Base-by-base conservation (phyloP, 1,140 invertebrate genomes). In the Rhyacophila brunnea region DNA sequence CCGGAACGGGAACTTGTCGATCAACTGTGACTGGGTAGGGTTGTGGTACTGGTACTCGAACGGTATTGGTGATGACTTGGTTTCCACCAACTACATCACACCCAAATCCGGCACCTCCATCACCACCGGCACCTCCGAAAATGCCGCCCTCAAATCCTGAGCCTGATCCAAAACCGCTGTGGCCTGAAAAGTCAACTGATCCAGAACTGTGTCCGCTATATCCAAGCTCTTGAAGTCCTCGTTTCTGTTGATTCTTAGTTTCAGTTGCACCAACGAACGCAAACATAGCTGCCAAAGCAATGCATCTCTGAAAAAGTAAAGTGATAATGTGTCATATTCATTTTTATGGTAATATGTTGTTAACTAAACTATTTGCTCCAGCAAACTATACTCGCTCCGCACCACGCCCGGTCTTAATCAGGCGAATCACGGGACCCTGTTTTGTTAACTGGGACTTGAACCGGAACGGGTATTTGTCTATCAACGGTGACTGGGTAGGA, bases 191-290 rank as follows among this genome's bases (percentile, higher is more conserved):
- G 9, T 28, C n/a, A n/a, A 5, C 23, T 28, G 3, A 9, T 28
- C 23, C 68, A 5, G 38, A 42, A 38, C 61, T 9, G 62, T 57
- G 60, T 34, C 64, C 63, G 20, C 68, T 68, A 53, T 68, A 68
- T 10, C 70, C 69, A 1, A 70, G 50, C 43, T 67, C 70, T 18
- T 70, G 63, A 14, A 71, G 61, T 17, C 72, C 72, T 36, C 75
- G 66, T 62, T 73, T 74, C 6, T 67, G 64, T 44, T 72, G 65
- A 57, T 71, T 70, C 18, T 70, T 70, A 1, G 61, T 62, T 1
- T 48, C 44, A 17, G 32, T 45, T 17, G 61, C 69, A 17, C 23
- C 23, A 28, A 28, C 23, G 9, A 28, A 28, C 9, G 23, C 23
- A 28, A 28, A 28, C 23, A 28, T 5, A 5, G 23, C 23, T 28